Evolutionary conservation across 1,140 invertebrate species (phyloP).

Genomic region (Leptinotarsa texana): DNA sequence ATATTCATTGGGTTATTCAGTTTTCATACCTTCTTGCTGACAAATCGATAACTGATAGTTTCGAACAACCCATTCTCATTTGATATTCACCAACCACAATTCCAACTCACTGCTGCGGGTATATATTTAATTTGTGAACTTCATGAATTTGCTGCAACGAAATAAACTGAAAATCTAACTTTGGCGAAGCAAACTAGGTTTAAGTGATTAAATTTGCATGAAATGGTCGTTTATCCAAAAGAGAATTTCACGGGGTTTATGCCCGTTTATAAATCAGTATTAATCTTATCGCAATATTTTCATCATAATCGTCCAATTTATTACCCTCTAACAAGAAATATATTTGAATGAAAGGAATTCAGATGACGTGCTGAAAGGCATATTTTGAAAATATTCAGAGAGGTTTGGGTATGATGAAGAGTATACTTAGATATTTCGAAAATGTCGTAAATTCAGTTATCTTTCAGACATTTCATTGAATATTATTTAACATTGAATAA

Average conservation of each 20-base stretch:
- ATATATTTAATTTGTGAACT: background rate
- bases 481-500: no score
- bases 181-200: slow-evolving; percentile 18
- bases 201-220: slow-evolving; percentile 32
- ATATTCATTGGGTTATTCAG: no score
- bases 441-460: no score
- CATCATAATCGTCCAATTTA: slow-evolving; percentile 27
- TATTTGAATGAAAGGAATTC: slow-evolving; percentile 7
- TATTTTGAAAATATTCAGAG: no score
- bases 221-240: slow-evolving; percentile 28
- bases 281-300: slow-evolving; percentile 31
- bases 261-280: slow-evolving; percentile 28
- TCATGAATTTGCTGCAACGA: slow-evolving; percentile 1
- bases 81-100: no score
- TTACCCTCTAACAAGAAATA: slow-evolving; percentile 11
- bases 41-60: no score
- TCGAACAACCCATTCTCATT: no score
- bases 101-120: background rate
- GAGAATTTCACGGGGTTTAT: slow-evolving; percentile 28
- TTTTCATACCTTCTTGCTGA: no score
- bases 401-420: no score
- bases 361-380: background rate
- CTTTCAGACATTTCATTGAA: no score
- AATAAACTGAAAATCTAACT: slow-evolving; percentile 17
- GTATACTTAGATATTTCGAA: no score